A percentile compares a stretch with the other conserved stretches of the same genome.
Conservation (phyloP, 2,888 invertebrate genomes). For the Anthrax anthrax region DNA sequence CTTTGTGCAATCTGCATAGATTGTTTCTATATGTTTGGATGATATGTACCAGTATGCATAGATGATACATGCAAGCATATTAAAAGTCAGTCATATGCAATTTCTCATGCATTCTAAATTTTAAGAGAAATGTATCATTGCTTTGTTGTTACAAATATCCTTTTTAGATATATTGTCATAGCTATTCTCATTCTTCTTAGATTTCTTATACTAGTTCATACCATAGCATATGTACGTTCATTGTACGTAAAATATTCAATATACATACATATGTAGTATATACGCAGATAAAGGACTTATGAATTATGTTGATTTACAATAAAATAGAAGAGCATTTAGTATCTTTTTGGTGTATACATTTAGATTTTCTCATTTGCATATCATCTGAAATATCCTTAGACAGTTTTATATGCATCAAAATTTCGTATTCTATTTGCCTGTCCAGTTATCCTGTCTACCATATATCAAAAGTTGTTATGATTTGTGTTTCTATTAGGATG, state of each 20-base stretch:
- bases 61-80: too few relatives aligned
- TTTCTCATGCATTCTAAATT: neutral
- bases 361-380: conserved; percentile 10
- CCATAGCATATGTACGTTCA: too few relatives aligned
- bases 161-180: neutral
- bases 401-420: conserved; percentile 4
- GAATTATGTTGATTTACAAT: too few relatives aligned
- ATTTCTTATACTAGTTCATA: too few relatives aligned
- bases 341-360: conserved; percentile 3
- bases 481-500: conserved; percentile 13
- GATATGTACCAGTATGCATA: too few relatives aligned
- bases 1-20: conserved; percentile 7
- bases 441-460: conserved; percentile 12
- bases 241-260: too few relatives aligned
- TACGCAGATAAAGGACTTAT: conserved; percentile 2
- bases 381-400: conserved; percentile 12
- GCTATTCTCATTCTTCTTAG: neutral
- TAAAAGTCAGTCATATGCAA: neutral
- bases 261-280: neutral
- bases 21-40: too few relatives aligned
- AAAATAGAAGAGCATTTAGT: too few relatives aligned
- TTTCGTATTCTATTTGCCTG: conserved; percentile 13
- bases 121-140: neutral
- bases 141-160: neutral
- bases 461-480: conserved; percentile 14